A percentile compares a stretch with the other conserved stretches of the same genome.
phyloP scores from a whole-genome alignment of 2,113 vertebrate genomes.

The Platichthys stellatus region DNA sequence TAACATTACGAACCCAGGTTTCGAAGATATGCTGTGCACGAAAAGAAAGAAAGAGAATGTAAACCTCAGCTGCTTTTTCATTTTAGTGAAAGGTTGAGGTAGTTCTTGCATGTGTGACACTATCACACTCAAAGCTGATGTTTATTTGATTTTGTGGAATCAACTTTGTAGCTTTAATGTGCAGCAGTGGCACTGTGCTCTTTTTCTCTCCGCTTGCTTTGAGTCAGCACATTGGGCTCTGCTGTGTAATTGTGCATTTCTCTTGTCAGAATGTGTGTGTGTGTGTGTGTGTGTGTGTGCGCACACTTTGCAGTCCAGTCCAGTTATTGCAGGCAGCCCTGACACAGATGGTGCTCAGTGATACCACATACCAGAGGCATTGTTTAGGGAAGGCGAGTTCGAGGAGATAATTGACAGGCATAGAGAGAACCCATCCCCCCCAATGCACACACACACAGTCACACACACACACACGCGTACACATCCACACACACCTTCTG shows the following conservation, averaged over 20 bases:
- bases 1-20: conserved; percentile 35
- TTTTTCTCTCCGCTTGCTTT: conserved; percentile 20
- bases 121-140: background rate
- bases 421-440: conserved; percentile 73
- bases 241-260: conserved; percentile 61
- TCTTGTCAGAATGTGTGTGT: conserved; percentile 41
- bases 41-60: background rate
- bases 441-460: conserved; percentile 18
- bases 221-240: conserved; percentile 66
- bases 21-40: conserved; percentile 18
- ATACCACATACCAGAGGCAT: conserved; percentile 88
- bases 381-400: conserved; percentile 84
- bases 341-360: conserved; percentile 85
- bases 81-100: background rate
- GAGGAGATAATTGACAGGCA: conserved; percentile 86
- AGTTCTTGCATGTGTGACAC: conserved; percentile 5
- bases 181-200: background rate
- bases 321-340: conserved; percentile 85
- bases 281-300: conserved; percentile 21
- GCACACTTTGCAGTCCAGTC: conserved; percentile 73
- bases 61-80: background rate
- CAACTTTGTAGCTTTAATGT: background rate
- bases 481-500: conserved; percentile 52
- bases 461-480: conserved; percentile 27
- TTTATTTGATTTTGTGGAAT: background rate